These are phyloP conservation scores for Meloidogyne exigua DNA, from an alignment of 1,140 invertebrate genomes.

Conservation along the genomic window DNA sequence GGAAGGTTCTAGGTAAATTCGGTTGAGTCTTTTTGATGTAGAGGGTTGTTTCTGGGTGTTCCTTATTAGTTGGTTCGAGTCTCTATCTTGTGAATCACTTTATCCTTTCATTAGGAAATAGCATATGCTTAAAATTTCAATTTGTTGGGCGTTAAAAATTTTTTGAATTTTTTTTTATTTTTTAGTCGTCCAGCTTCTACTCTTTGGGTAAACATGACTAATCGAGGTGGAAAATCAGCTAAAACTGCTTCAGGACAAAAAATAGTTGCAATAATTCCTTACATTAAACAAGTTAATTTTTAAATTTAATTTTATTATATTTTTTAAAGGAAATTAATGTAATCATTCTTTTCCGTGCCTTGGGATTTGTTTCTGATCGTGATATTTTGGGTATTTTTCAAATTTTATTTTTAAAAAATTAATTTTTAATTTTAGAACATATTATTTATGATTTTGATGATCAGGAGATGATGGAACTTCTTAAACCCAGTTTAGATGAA, in stretches of 20 bases:
- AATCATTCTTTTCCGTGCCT: slow-evolving; percentile 92
- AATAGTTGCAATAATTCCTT: slow-evolving; percentile 93
- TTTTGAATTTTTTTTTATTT: slow-evolving; percentile 16
- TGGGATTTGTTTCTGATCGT: slow-evolving; percentile 95
- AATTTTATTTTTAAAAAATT: slow-evolving; percentile 81
- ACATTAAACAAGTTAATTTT: slow-evolving; percentile 77
- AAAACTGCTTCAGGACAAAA: slow-evolving; percentile 96
- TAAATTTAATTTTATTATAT: slow-evolving; percentile 9
- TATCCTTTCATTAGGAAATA: too few relatives aligned
- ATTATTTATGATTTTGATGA: slow-evolving; percentile 89
- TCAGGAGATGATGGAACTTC: slow-evolving; percentile 99
- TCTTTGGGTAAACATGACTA: slow-evolving; percentile 96
- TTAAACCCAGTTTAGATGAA: slow-evolving; percentile 94
- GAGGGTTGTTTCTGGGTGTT: neutral
- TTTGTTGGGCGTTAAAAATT: neutral
- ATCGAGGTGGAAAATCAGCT: slow-evolving; percentile 71
- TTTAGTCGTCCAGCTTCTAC: slow-evolving; percentile 84
- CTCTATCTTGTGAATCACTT: too few relatives aligned
- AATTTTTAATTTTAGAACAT: slow-evolving; percentile 33
- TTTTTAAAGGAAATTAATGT: slow-evolving; percentile 85
- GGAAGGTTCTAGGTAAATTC: slow-evolving; percentile 74
- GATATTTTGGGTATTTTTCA: slow-evolving; percentile 98
- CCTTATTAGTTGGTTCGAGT: too few relatives aligned
- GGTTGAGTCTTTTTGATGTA: neutral
- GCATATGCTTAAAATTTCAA: too few relatives aligned